phyloP scores from a whole-genome alignment of 2,888 invertebrate genomes.

The Eilema sororculum region DNA sequence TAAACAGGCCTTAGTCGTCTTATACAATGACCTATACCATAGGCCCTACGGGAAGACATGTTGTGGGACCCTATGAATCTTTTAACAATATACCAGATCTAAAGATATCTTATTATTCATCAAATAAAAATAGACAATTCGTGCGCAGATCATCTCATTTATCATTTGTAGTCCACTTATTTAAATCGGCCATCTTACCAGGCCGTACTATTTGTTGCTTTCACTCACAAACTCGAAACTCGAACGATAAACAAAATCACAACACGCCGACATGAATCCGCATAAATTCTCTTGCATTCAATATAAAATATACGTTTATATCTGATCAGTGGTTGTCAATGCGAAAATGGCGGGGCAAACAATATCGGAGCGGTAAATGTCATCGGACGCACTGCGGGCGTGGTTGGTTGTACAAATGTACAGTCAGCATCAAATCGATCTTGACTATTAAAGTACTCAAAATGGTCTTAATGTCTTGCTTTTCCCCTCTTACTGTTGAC shows the following conservation, averaged over 20 bases:
- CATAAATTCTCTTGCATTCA: constrained; percentile 59
- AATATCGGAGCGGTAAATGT: constrained; percentile 70
- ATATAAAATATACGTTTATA: constrained; percentile 54
- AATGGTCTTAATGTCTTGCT: too few species aligned
- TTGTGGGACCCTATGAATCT: not conserved
- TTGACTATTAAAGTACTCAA: too few species aligned
- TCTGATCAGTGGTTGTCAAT: constrained; percentile 67
- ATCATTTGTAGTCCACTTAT: constrained; percentile 46
- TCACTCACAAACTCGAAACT: constrained; percentile 48
- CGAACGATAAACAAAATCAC: constrained; percentile 58
- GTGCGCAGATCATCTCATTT: constrained; percentile 42
- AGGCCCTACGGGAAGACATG: too few species aligned
- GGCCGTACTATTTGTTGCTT: constrained; percentile 55
- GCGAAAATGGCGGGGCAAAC: constrained; percentile 63
- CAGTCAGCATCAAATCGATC: too few species aligned
- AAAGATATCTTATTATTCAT: not conserved
- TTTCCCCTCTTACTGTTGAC: too few species aligned
- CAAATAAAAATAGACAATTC: constrained; percentile 41
- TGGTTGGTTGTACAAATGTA: constrained; percentile 29
- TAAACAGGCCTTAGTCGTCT: too few species aligned
- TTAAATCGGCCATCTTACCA: constrained; percentile 55
- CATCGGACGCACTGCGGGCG: constrained; percentile 70
- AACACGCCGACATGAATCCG: constrained; percentile 57
- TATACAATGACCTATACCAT: too few species aligned
- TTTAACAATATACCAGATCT: not conserved